Percentiles rank a stretch among this genome's conserved stretches.
Conservation (phyloP, 2,113 vertebrate genomes). For the Ceyx melanurus region DNA sequence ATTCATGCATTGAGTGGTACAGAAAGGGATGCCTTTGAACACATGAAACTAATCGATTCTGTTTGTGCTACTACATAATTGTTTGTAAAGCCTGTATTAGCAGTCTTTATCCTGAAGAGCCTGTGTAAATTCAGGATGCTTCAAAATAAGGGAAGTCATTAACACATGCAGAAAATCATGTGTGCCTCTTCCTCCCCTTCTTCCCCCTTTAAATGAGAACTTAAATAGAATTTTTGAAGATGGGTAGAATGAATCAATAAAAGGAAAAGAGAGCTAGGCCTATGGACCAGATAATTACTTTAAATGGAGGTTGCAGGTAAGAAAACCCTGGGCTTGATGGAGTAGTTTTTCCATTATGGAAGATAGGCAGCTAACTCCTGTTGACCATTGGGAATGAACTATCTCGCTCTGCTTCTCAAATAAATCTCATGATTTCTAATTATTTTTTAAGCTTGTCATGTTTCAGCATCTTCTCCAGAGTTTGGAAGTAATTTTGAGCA, state of each 20-base stretch:
- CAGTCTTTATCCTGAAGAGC: not conserved
- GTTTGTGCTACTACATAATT: not conserved
- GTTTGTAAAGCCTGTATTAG: not conserved
- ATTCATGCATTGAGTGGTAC: not conserved
- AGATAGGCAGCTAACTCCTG: not conserved
- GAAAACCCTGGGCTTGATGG: not conserved
- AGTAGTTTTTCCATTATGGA: not conserved
- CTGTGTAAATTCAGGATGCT: not conserved
- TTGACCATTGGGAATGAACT: not conserved
- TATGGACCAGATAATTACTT: not conserved
- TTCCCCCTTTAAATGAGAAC: not conserved
- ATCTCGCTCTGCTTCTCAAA: not conserved
- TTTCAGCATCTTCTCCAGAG: not conserved
- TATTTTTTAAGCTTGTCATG: not conserved
- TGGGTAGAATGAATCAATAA: not conserved
- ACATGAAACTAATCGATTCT: accelerated
- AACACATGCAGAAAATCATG: not conserved
- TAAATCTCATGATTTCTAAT: not conserved
- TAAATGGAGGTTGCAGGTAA: not conserved
- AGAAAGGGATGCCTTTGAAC: not conserved
- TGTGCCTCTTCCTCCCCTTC: accelerated
- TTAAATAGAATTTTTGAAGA: not conserved
- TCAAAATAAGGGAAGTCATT: not conserved
- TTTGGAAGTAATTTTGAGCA: not conserved
- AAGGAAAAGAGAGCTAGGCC: not conserved